Conservation (phyloP, 2,797 vertebrate genomes). For the Rhabdomys pumilio region DNA sequence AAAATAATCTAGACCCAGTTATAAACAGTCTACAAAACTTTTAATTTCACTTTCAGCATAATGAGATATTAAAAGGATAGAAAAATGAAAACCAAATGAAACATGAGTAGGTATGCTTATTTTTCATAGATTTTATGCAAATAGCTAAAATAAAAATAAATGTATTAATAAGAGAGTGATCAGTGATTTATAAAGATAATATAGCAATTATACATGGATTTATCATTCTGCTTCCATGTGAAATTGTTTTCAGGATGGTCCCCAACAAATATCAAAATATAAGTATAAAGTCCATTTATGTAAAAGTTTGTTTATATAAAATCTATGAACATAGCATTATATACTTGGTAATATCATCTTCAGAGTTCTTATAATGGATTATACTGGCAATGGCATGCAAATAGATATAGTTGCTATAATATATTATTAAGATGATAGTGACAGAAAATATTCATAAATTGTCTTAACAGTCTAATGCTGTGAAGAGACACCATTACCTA, state of each 20-base stretch:
- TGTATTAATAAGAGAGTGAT: neutral
- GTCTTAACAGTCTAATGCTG: neutral
- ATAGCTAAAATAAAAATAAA: neutral
- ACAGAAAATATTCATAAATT: neutral
- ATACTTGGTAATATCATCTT: neutral
- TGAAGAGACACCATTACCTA: neutral
- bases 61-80: neutral
- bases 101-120: neutral
- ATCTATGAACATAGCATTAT: neutral
- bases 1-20: neutral
- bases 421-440: neutral
- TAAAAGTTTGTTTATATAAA: neutral
- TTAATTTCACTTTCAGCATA: neutral
- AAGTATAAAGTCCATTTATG: neutral
- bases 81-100: neutral
- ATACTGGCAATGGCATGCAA: neutral
- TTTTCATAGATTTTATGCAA: neutral
- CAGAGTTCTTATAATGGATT: neutral
- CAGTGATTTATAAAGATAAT: neutral
- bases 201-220: neutral
- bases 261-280: neutral
- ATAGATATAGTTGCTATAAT: neutral
- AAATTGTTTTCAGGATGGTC: neutral
- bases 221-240: no score
- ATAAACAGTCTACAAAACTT: neutral